Evolutionary conservation across 2,888 invertebrate genomes (phyloP).

Genomic region (Tenthredo livida): DNA sequence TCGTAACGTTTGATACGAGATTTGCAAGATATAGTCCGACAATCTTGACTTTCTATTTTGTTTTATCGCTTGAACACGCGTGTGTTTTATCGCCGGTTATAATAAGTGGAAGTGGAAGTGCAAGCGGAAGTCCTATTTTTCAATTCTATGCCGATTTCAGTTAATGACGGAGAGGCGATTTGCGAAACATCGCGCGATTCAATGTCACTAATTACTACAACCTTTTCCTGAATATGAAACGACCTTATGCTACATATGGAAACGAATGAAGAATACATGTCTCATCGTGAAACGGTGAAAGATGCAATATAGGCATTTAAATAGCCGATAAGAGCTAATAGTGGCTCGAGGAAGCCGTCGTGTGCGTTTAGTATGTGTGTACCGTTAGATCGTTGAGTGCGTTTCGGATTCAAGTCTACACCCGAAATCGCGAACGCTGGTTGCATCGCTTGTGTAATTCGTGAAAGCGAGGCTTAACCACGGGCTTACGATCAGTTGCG

Average conservation of each 20-base stretch:
- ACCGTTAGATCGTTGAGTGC: slow-evolving; percentile 16
- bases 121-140: background rate
- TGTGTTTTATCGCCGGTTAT: slow-evolving; percentile 10
- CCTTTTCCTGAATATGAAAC: background rate
- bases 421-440: slow-evolving; percentile 37
- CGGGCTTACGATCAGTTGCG: slow-evolving; percentile 27
- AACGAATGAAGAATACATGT: background rate
- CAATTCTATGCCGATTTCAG: background rate
- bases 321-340: background rate
- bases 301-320: background rate
- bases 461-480: slow-evolving; percentile 68
- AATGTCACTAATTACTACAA: background rate
- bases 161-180: background rate
- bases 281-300: background rate
- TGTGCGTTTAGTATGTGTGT: background rate
- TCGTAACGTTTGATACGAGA: slow-evolving; percentile 40
- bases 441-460: slow-evolving; percentile 64
- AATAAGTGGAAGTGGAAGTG: background rate
- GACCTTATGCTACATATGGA: no score
- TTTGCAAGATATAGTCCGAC: slow-evolving; percentile 33
- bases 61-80: slow-evolving; percentile 44
- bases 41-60: slow-evolving; percentile 44
- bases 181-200: background rate
- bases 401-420: slow-evolving; percentile 43
- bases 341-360: background rate